Conservation (phyloP, 2,888 invertebrate genomes). For the Hirtodrosophila alboralis region DNA sequence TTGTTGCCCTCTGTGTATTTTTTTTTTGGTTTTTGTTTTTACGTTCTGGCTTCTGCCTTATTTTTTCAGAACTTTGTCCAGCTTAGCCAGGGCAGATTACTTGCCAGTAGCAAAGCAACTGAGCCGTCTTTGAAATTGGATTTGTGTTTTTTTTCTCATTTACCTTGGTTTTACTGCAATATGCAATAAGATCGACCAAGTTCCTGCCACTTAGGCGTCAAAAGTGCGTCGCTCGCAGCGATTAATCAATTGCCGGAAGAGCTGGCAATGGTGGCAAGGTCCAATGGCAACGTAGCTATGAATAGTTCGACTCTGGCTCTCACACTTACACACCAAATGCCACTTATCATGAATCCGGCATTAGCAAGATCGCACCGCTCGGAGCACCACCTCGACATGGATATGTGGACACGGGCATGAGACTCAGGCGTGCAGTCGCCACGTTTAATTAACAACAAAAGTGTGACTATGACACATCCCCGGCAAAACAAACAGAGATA, state of each 20-base stretch:
- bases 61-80: constrained; percentile 16
- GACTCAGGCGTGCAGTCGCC: constrained; percentile 51
- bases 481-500: constrained; percentile 13
- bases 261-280: constrained; percentile 66
- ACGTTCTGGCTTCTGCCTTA: constrained; percentile 36
- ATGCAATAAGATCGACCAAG: constrained; percentile 46
- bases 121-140: constrained; percentile 9
- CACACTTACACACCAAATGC: constrained; percentile 20
- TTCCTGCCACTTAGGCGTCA: constrained; percentile 61
- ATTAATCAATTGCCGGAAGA: constrained; percentile 79
- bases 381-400: constrained; percentile 14
- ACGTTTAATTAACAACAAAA: constrained; percentile 78
- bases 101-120: constrained; percentile 10
- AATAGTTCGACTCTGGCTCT: constrained; percentile 55
- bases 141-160: constrained; percentile 11
- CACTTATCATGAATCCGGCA: constrained; percentile 72
- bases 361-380: constrained; percentile 51
- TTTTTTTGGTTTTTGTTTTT: constrained; percentile 21
- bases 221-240: constrained; percentile 58
- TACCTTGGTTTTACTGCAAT: constrained; percentile 1
- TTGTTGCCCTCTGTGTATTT: constrained; percentile 28
- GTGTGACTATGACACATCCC: constrained; percentile 75
- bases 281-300: constrained; percentile 73
- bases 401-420: constrained; percentile 13
- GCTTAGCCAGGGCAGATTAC: constrained; percentile 29